These are phyloP conservation scores for Orius laevigatus DNA, from an alignment of 1,140 invertebrate genomes.

Conservation along the genomic window DNA sequence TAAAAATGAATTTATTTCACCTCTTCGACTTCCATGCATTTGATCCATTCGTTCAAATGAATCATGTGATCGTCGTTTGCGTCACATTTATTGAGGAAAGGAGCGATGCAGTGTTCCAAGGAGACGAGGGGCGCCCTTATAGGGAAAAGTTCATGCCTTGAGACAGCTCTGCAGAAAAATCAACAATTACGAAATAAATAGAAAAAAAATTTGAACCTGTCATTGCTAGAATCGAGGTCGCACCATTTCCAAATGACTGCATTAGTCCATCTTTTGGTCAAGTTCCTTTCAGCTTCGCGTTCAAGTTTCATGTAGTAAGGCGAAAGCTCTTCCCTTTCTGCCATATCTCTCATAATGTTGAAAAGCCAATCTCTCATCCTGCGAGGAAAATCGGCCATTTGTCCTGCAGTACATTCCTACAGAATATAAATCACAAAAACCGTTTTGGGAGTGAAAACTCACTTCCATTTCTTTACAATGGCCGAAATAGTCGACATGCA, in stretches of 20 bases:
- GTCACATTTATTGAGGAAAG: constrained; percentile 85
- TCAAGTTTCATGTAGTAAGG: constrained; percentile 72
- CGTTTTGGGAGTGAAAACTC: constrained; percentile 5
- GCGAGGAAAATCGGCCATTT: constrained; percentile 79
- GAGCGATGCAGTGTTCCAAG: constrained; percentile 85
- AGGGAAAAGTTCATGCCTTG: constrained; percentile 85
- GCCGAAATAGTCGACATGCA: constrained; percentile 88
- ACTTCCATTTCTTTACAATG: constrained; percentile 62
- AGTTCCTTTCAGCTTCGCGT: constrained; percentile 69
- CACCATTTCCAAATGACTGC: constrained; percentile 96
- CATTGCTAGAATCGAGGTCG: constrained; percentile 64
- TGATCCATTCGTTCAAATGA: constrained; percentile 79
- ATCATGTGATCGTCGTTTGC: constrained; percentile 73
- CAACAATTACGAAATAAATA: too few relatives aligned
- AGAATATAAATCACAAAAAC: constrained; percentile 1
- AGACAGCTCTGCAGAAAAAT: constrained; percentile 43
- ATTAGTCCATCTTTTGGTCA: constrained; percentile 69
- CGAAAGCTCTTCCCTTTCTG: constrained; percentile 73
- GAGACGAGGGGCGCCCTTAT: constrained; percentile 81
- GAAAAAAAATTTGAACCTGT: constrained; percentile 35
- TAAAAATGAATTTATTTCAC: constrained; percentile 26
- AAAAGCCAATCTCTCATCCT: constrained; percentile 94
- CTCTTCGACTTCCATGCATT: constrained; percentile 70
- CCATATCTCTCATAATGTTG: constrained; percentile 88
- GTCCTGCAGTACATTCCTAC: constrained; percentile 58